Base-by-base conservation (phyloP, 1,140 invertebrate species). In the Arctopsyche grandis region DNA sequence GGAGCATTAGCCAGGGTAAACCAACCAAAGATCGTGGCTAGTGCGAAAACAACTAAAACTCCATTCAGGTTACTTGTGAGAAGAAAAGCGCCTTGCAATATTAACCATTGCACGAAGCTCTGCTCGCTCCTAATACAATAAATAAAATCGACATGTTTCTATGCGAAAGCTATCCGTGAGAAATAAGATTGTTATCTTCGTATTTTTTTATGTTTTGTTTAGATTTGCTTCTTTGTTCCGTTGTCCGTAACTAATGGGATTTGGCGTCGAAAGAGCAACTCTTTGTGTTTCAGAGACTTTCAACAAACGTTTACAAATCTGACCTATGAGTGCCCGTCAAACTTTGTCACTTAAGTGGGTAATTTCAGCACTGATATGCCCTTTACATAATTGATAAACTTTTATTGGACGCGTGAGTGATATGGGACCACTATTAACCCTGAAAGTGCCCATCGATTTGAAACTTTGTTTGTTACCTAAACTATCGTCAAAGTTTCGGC, bases 1-100 rank as follows among this genome's bases (percentile, higher is more conserved):
- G 77, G 48, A 70, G 77, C 52, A 63, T 66, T 71, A 76, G 26
- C 79, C 26, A 66, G 3, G 56, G 58, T 60, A 22, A 22, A 60
- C 58, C 63, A 14, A 66, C 19, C 22, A 9, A 3, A 16, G 10
- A 1, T 52, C 48, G 48, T 10, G 48, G 21, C 24, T 19, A 21
- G 21, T 24, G 14, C 9, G 38, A 71, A 19, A 46, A 71, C 69
- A 46, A n/a, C 38, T 46, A 52, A 52, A 52, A 52, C 16, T n/a
- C n/a, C n/a, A n/a, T n/a, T n/a, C n/a, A n/a, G n/a, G n/a, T n/a
- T n/a, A 12, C 10, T 52, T 52, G 48, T 12, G 48, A 12, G 16
- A 52, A 52, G 16, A 52, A 52, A 52, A 52, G 16, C 48, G 48
- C 48, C 3, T 38, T 38, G 7, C 29, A 1, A 38, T 38, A 4